These are phyloP conservation scores for Vultur gryphus DNA, from an alignment of 2,797 vertebrate genomes.

Conservation along the genomic window DNA sequence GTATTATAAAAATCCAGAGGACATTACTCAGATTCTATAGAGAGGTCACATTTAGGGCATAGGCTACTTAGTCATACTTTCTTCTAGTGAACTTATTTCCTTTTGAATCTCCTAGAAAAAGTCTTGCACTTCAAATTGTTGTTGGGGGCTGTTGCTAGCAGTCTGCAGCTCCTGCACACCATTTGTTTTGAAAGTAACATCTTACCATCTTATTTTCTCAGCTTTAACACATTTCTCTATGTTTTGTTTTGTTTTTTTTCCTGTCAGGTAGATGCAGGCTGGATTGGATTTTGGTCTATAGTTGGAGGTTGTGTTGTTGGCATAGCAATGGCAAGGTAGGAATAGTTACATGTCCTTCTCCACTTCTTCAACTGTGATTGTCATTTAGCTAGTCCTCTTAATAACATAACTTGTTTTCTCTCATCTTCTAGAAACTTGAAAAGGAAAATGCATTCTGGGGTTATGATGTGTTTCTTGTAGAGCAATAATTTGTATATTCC, in stretches of 20 bases:
- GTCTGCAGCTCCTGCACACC: neutral
- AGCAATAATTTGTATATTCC: neutral
- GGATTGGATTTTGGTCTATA: slow-evolving; percentile 98
- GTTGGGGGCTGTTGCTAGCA: neutral
- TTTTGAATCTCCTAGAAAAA: neutral
- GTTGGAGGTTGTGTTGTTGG: slow-evolving; percentile 95
- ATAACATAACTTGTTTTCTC: neutral
- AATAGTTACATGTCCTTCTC: neutral
- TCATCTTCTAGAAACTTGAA: neutral
- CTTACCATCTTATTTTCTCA: neutral
- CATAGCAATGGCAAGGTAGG: slow-evolving; percentile 92
- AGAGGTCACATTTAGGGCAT: neutral
- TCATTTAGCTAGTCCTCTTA: neutral
- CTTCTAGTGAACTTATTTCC: neutral
- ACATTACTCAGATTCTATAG: neutral
- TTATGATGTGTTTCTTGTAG: neutral
- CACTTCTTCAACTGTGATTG: neutral
- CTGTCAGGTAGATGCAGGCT: slow-evolving; percentile 92
- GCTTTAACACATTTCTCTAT: neutral
- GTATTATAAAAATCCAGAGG: neutral
- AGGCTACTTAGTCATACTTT: neutral
- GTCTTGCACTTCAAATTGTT: neutral
- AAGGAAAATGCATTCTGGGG: neutral
- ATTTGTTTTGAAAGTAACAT: neutral
- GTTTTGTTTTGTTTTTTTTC: neutral